Percentiles rank a stretch among this genome's conserved stretches.
These are phyloP conservation scores for Gari tellinella DNA, from an alignment of 2,888 invertebrate species.

Conservation along the genomic window DNA sequence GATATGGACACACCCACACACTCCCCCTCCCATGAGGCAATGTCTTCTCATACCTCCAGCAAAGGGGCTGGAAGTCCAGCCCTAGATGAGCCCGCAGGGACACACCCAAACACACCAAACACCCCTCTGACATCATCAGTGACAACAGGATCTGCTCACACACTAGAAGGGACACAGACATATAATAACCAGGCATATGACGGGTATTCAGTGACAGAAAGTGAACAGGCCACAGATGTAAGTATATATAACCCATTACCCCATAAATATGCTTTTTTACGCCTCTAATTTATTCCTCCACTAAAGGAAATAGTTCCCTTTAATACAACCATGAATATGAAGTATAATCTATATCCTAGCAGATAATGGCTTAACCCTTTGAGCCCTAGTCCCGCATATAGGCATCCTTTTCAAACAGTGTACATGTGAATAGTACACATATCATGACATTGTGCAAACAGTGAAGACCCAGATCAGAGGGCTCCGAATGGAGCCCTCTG, in stretches of 20 bases:
- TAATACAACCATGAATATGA: too few species aligned
- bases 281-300: too few species aligned
- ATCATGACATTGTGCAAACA: too few species aligned
- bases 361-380: too few species aligned
- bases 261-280: too few species aligned
- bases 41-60: conserved; percentile 9
- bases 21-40: conserved; percentile 29
- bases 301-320: too few species aligned
- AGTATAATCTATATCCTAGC: too few species aligned
- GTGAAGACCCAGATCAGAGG: too few species aligned
- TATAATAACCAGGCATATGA: conserved; percentile 74
- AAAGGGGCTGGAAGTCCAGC: conserved; percentile 22
- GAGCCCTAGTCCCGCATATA: too few species aligned
- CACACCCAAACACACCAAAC: conserved; percentile 2
- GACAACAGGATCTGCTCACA: conserved; percentile 55
- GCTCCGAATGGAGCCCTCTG: too few species aligned
- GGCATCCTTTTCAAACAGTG: too few species aligned
- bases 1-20: conserved; percentile 51
- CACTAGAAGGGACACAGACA: conserved; percentile 55
- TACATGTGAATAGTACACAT: too few species aligned
- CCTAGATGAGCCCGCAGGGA: conserved; percentile 3
- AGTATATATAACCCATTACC: conserved; percentile 11
- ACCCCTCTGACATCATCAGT: conserved; percentile 46
- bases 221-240: conserved; percentile 59
- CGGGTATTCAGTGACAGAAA: conserved; percentile 63